These are phyloP conservation scores for Bombus cullumanus DNA, from an alignment of 1,140 invertebrate species.

Conservation along the genomic window DNA sequence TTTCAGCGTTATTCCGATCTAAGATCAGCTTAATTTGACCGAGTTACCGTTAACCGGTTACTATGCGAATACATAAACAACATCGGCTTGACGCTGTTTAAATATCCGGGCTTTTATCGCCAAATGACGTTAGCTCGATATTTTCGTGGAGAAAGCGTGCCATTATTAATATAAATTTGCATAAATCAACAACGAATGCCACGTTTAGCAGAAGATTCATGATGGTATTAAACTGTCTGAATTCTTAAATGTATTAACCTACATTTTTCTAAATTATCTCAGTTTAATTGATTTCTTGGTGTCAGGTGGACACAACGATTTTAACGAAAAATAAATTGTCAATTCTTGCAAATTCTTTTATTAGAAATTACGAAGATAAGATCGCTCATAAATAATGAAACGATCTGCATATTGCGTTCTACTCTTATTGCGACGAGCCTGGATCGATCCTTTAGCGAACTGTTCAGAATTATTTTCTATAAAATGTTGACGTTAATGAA, in stretches of 20 bases:
- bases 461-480: too few species aligned
- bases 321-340: too few species aligned
- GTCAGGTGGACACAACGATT: background rate
- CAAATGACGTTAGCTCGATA: too few species aligned
- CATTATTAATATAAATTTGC: constrained; percentile 22
- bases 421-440: too few species aligned
- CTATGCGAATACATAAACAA: constrained; percentile 18
- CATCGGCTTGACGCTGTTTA: background rate
- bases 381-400: too few species aligned
- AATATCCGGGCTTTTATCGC: constrained; percentile 12
- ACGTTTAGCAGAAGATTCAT: background rate
- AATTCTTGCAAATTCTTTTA: background rate
- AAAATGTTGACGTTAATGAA: too few species aligned
- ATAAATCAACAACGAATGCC: constrained; percentile 6
- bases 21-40: constrained; percentile 7
- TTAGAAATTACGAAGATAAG: background rate
- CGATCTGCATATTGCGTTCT: too few species aligned
- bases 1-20: background rate
- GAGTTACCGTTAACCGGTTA: constrained; percentile 25
- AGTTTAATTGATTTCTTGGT: background rate
- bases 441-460: too few species aligned
- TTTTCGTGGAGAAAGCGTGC: background rate
- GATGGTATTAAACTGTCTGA: background rate
- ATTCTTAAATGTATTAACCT: background rate
- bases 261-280: background rate